These are phyloP conservation scores for Thysanoteuthis rhombus DNA, from an alignment of 2,888 invertebrate species.

Conservation along the genomic window DNA sequence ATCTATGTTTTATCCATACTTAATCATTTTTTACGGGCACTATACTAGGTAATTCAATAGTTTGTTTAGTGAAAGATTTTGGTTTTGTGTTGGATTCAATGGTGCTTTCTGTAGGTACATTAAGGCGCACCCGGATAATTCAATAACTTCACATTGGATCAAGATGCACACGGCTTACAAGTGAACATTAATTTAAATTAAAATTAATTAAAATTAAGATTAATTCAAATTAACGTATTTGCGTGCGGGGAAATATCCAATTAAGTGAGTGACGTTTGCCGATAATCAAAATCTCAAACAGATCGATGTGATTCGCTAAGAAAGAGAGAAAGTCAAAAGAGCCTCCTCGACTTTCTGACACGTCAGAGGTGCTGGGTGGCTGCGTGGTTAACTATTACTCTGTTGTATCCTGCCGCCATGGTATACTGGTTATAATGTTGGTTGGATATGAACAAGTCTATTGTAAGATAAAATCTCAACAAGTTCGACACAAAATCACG, in stretches of 20 bases:
- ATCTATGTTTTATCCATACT: too few relatives aligned
- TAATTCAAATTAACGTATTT: slow-evolving; percentile 12
- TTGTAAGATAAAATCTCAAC: too few relatives aligned
- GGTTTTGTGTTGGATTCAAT: background rate
- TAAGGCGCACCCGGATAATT: background rate
- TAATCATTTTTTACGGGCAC: too few relatives aligned
- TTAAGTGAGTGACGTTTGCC: background rate
- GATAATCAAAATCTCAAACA: background rate
- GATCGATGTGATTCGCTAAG: background rate
- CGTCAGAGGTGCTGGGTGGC: too few relatives aligned
- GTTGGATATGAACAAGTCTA: too few relatives aligned
- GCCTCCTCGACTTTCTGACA: too few relatives aligned
- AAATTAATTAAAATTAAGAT: background rate
- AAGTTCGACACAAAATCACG: too few relatives aligned
- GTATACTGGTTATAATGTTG: too few relatives aligned
- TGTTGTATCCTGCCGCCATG: too few relatives aligned
- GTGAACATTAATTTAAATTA: background rate
- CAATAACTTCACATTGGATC: background rate
- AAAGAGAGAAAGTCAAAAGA: background rate
- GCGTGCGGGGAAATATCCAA: background rate
- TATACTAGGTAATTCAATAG: too few relatives aligned
- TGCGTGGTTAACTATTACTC: too few relatives aligned
- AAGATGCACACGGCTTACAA: background rate
- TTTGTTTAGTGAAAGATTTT: too few relatives aligned
- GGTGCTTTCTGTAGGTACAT: background rate